phyloP scores from a whole-genome alignment of 2,888 invertebrate genomes.

The Isotomurus palustris region DNA sequence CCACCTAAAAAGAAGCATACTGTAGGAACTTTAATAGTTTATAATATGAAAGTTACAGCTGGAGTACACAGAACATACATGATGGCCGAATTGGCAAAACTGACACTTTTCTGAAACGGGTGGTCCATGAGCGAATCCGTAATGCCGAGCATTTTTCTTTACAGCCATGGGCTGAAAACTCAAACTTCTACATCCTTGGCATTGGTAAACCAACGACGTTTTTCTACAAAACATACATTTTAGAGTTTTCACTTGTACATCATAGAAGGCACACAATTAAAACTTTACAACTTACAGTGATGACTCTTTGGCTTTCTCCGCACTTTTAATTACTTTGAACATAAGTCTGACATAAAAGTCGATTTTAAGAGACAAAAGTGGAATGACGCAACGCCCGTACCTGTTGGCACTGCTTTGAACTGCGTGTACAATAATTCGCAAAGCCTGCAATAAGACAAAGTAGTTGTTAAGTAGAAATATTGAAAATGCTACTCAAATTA shows the following conservation, averaged over 20 bases:
- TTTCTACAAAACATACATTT: slow-evolving; percentile 60
- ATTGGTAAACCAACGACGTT: slow-evolving; percentile 80
- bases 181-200: slow-evolving; percentile 80
- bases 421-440: slow-evolving; percentile 85
- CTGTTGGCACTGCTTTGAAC: slow-evolving; percentile 89
- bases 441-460: slow-evolving; percentile 57
- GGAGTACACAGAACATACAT: slow-evolving; percentile 55
- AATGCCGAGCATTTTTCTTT: slow-evolving; percentile 59
- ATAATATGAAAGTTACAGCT: neutral
- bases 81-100: slow-evolving; percentile 70
- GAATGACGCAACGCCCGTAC: slow-evolving; percentile 87
- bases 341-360: slow-evolving; percentile 97
- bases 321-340: slow-evolving; percentile 75
- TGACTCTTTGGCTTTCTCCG: slow-evolving; percentile 77
- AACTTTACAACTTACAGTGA: slow-evolving; percentile 59
- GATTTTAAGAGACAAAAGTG: slow-evolving; percentile 81
- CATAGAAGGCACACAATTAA: neutral
- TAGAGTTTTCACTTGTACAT: neutral
- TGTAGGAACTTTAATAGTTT: neutral
- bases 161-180: slow-evolving; percentile 70
- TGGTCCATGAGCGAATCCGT: slow-evolving; percentile 65
- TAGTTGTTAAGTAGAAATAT: neutral
- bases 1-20: slow-evolving; percentile 58
- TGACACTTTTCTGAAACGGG: slow-evolving; percentile 63
- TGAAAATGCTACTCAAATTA: neutral